Conservation (phyloP, 2,888 invertebrate species). For the Eristalis pertinax region DNA sequence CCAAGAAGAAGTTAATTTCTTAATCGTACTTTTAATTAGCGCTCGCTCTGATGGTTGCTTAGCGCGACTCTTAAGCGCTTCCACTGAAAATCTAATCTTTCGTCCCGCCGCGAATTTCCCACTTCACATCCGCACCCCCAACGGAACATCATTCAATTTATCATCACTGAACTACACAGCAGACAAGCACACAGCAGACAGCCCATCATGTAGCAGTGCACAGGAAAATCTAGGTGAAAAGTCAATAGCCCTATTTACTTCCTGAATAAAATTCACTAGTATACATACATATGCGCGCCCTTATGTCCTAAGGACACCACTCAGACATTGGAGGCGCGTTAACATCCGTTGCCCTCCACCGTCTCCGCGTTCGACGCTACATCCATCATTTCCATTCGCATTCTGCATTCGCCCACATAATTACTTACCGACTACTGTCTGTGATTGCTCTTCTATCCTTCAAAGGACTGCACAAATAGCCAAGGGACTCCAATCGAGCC, state of each 20-base stretch:
- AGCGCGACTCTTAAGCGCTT: no score
- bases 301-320: neutral
- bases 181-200: slow-evolving; percentile 1
- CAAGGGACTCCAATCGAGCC: slow-evolving; percentile 14
- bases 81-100: neutral
- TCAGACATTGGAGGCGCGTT: slow-evolving; percentile 5
- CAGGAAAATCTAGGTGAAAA: slow-evolving; percentile 59
- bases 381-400: slow-evolving; percentile 14
- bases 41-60: no score
- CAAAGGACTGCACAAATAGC: slow-evolving; percentile 11
- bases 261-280: slow-evolving; percentile 44
- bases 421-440: slow-evolving; percentile 51
- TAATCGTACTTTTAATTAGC: no score
- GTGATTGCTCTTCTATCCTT: slow-evolving; percentile 53
- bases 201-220: neutral
- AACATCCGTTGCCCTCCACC: neutral
- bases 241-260: slow-evolving; percentile 62
- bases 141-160: neutral
- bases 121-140: no score
- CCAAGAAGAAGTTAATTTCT: no score
- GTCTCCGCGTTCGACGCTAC: neutral
- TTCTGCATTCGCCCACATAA: slow-evolving; percentile 29
- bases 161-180: neutral
- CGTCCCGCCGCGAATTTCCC: neutral
- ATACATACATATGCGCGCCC: neutral